phyloP scores from a whole-genome alignment of 2,113 vertebrate species.

The Setophaga kirtlandii region DNA sequence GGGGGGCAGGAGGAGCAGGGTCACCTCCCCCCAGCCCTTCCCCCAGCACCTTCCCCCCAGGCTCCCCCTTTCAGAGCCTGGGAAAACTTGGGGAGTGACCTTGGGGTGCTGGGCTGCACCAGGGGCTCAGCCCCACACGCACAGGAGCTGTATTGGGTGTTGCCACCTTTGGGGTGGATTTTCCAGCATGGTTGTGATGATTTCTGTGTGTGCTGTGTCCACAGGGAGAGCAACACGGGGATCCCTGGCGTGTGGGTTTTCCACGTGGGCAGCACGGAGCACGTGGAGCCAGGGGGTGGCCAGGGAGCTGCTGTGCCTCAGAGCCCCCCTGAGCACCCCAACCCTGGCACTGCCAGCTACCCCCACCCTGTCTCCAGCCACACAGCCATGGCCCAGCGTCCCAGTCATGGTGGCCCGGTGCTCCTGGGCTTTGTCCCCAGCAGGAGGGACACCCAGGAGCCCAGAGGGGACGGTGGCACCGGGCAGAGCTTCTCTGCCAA shows the following conservation, averaged over 20 bases:
- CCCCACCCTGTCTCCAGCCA: constrained; percentile 28
- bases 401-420: fast-evolving
- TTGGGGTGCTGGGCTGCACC: fast-evolving
- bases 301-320: background rate
- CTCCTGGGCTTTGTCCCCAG: background rate
- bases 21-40: background rate
- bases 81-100: background rate
- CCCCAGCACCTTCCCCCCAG: no score
- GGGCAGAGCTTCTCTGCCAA: background rate
- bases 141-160: fast-evolving
- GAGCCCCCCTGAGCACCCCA: background rate
- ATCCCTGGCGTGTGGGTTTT: constrained; percentile 91
- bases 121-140: fast-evolving
- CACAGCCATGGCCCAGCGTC: background rate
- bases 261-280: constrained; percentile 82
- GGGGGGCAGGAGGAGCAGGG: background rate
- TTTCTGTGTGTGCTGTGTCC: background rate
- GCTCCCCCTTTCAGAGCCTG: background rate
- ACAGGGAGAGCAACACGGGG: constrained; percentile 86
- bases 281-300: constrained; percentile 75
- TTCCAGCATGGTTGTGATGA: fast-evolving
- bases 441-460: background rate
- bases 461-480: background rate
- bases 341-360: background rate
- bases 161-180: background rate